Percentiles rank a stretch among this genome's conserved stretches.
These are phyloP conservation scores for Phymatocera aterrima DNA, from an alignment of 2,888 invertebrate genomes.

Conservation along the genomic window DNA sequence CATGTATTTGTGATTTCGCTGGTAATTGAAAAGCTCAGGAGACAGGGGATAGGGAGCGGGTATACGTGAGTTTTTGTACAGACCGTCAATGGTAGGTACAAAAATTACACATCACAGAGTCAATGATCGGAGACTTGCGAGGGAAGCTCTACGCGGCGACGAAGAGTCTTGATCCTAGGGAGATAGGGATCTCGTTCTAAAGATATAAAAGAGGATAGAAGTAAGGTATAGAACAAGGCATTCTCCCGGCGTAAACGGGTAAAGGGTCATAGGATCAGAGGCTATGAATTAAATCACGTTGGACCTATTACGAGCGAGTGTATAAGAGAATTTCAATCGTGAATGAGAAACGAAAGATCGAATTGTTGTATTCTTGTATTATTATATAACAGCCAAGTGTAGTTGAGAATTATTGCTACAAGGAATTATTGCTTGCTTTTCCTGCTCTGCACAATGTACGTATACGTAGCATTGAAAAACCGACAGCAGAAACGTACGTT, in stretches of 20 bases:
- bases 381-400: not conserved
- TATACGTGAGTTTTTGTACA: not conserved
- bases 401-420: too few species aligned
- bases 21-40: not conserved
- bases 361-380: not conserved
- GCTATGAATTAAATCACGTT: conserved; percentile 40
- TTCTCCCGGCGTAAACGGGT: conserved; percentile 34
- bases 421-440: too few species aligned
- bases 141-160: conserved; percentile 22
- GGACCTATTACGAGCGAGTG: conserved; percentile 32
- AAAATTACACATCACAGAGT: conserved; percentile 36
- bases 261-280: conserved; percentile 24
- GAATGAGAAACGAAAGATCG: not conserved
- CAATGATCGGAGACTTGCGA: conserved; percentile 30
- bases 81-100: conserved; percentile 25
- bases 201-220: conserved; percentile 37
- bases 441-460: too few species aligned
- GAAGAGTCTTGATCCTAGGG: conserved; percentile 34
- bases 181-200: conserved; percentile 25
- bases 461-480: not conserved
- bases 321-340: conserved; percentile 28
- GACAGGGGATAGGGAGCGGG: not conserved
- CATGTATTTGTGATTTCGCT: not conserved
- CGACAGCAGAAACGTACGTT: not conserved
- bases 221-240: conserved; percentile 42